Conservation (phyloP, 2,888 invertebrate genomes). For the Acanthopleura granulata region DNA sequence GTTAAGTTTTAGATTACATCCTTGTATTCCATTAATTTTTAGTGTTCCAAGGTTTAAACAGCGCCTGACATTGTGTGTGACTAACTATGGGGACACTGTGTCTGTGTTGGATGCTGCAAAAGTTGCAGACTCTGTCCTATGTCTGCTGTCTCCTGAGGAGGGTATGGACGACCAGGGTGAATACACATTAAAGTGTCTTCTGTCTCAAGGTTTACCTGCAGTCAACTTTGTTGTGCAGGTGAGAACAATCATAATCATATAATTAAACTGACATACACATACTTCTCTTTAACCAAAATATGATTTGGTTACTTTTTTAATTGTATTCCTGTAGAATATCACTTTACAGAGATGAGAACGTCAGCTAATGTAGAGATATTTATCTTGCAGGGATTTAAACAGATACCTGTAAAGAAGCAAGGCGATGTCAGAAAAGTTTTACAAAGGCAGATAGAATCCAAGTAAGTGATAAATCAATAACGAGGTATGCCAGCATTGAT, state of each 20-base stretch:
- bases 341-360: no score
- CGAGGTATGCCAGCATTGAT: no score
- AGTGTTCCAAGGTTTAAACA: constrained; percentile 90
- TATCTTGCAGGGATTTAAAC: constrained; percentile 60
- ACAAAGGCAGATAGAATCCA: constrained; percentile 65
- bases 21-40: constrained; percentile 58
- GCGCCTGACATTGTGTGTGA: constrained; percentile 84
- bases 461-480: constrained; percentile 44
- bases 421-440: constrained; percentile 61
- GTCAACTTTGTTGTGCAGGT: constrained; percentile 68
- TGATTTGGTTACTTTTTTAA: no score
- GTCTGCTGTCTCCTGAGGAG: constrained; percentile 74
- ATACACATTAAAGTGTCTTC: constrained; percentile 81
- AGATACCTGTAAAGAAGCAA: constrained; percentile 63
- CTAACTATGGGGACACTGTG: constrained; percentile 81
- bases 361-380: no score
- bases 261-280: no score
- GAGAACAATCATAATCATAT: constrained; percentile 10
- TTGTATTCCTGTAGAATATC: no score
- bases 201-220: constrained; percentile 88
- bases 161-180: constrained; percentile 86
- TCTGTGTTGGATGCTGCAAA: constrained; percentile 72
- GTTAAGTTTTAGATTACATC: no score
- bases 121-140: constrained; percentile 86
- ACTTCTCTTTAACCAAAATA: no score